Base-by-base conservation (phyloP, 37 sponge, comb jelly and placozoan species). In the Aphrocallistes beatrix region DNA sequence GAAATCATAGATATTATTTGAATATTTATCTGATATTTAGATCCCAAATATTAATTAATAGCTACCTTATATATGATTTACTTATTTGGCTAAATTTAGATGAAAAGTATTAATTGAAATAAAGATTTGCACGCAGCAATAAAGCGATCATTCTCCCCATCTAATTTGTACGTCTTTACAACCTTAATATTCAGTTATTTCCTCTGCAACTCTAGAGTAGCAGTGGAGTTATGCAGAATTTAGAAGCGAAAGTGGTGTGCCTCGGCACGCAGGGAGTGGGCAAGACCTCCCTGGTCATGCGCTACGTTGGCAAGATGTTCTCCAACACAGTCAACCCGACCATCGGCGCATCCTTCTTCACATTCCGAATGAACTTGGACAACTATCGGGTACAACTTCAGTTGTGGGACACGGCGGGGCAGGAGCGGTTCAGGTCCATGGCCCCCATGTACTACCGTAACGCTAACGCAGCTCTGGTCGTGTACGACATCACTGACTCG, bases 331-430 rank as follows among this genome's bases (percentile, higher is more conserved):
- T 91, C 51, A 90, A 83, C 81, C 91, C 94, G 30, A 96, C 96
- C 28, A 94, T 96, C 38, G 96, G 96, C 16, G 96, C 96, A 0
- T 91, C 91, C 83, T 96, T 96, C 92, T 96, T 96, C 84, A 92
- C 91, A 16, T 95, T 93, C 48, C 85, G 88, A 17, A 92, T 95
- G 96, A 60, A 60, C 34, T 6, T 87, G n/a, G 88, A 87, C 17
- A 86, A 86, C 50, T 32, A 86, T 38, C 47, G 84, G 6, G 83
- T 87, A 6, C 69, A 87, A n/a, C 38, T 87, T 1, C 88, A 87
- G 51, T n/a, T 87, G 23, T 87, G 88, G 88, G 88, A 87, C 51
- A 87, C 88, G 34, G 75, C 75, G 6, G 75, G 75, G 21, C 75
- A 60, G 75, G 75, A 60, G 75, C 25, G 75, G 75, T 51, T 85